These are phyloP conservation scores for Epinotia bilunana DNA, from an alignment of 2,888 invertebrate genomes.

Conservation along the genomic window DNA sequence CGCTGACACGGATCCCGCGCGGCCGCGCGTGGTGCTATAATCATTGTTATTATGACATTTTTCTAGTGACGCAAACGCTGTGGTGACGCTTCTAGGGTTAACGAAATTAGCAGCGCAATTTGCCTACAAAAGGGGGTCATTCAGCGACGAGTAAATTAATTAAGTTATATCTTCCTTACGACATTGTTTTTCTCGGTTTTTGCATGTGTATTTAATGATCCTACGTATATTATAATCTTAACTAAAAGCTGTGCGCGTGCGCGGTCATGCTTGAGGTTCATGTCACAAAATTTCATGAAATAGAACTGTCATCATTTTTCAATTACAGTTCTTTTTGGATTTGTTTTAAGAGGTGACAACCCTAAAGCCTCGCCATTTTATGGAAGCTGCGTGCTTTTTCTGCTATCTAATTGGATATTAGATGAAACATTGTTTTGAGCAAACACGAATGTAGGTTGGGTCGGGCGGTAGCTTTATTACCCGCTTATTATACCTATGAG, in stretches of 20 bases:
- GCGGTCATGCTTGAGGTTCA: too few species aligned
- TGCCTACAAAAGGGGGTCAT: not conserved
- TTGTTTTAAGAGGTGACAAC: constrained; percentile 14
- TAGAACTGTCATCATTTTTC: not conserved
- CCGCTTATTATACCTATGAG: constrained; percentile 1
- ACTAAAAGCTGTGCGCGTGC: too few species aligned
- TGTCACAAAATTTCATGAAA: too few species aligned
- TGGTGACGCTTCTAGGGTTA: constrained; percentile 32
- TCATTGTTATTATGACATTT: constrained; percentile 67
- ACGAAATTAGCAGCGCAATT: not conserved
- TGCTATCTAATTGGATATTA: constrained; percentile 49
- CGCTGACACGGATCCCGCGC: constrained; percentile 65
- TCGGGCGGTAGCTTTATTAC: constrained; percentile 24
- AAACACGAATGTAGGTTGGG: constrained; percentile 26
- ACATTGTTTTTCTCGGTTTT: too few species aligned
- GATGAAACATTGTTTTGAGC: constrained; percentile 40
- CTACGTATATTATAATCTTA: too few species aligned
- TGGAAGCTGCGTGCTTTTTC: constrained; percentile 63
- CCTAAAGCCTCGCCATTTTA: constrained; percentile 53
- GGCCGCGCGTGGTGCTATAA: constrained; percentile 54
- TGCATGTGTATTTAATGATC: too few species aligned
- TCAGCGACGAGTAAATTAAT: too few species aligned
- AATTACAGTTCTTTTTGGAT: not conserved
- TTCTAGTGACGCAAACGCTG: constrained; percentile 60
- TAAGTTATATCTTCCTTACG: too few species aligned